Conservation (phyloP, 2,113 vertebrate genomes). For the Copsychus sechellarum region DNA sequence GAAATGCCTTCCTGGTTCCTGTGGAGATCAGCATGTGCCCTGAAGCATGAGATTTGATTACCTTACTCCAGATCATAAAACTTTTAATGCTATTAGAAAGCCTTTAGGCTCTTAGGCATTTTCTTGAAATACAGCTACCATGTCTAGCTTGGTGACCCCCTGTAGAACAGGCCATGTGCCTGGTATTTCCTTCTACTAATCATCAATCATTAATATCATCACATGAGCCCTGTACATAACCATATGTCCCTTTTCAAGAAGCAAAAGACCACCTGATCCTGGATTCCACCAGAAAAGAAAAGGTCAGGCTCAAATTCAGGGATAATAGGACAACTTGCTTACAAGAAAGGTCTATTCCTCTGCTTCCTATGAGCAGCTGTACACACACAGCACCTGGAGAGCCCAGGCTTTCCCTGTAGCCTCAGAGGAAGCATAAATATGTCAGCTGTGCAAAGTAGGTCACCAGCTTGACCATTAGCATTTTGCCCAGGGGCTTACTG, state of each 20-base stretch:
- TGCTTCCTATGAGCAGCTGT: neutral
- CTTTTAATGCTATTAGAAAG: slow-evolving; percentile 22
- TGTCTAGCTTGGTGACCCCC: neutral
- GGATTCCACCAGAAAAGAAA: neutral
- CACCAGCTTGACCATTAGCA: neutral
- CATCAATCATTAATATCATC: neutral
- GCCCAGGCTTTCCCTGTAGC: neutral
- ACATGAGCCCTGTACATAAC: neutral
- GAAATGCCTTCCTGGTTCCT: slow-evolving; percentile 43
- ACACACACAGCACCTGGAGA: neutral
- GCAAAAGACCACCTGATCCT: neutral
- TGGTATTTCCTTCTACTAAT: slow-evolving; percentile 34
- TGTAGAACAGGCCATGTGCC: neutral
- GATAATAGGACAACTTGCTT: neutral
- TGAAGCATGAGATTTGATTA: slow-evolving; percentile 35
- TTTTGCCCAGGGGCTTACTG: neutral
- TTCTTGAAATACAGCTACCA: neutral
- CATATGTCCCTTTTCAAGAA: neutral
- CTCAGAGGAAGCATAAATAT: neutral
- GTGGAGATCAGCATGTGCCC: neutral
- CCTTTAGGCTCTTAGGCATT: slow-evolving; percentile 4
- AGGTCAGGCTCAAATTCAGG: neutral
- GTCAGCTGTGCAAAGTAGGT: neutral
- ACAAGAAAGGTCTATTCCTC: neutral
- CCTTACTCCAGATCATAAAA: slow-evolving; percentile 34